Percentiles rank a stretch among this genome's conserved stretches.
phyloP scores from a whole-genome alignment of 2,113 vertebrate genomes.

The Zingel zingel region DNA sequence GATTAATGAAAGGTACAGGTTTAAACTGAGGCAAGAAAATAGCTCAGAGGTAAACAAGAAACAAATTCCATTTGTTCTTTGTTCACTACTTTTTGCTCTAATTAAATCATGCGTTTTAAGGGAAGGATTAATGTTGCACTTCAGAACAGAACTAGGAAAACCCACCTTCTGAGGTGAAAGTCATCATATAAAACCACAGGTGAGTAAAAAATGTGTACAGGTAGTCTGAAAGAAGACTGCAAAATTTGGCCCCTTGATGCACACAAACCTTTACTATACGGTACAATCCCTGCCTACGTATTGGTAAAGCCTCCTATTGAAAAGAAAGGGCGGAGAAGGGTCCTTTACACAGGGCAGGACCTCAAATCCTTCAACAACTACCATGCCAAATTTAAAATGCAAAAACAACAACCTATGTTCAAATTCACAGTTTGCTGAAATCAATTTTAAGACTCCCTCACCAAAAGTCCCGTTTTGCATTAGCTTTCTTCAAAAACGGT shows the following conservation, averaged over 20 bases:
- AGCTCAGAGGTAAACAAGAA: constrained; percentile 65
- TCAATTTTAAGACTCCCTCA: too few species aligned
- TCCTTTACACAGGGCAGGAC: too few species aligned
- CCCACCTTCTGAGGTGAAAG: constrained; percentile 7
- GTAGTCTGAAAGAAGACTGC: too few species aligned
- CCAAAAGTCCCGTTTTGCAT: not conserved
- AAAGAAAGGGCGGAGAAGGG: too few species aligned
- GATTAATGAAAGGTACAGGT: constrained; percentile 74
- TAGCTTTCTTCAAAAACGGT: not conserved
- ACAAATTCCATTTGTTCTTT: constrained; percentile 34
- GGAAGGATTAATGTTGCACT: constrained; percentile 50
- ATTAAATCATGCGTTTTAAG: constrained; percentile 60
- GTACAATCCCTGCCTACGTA: too few species aligned
- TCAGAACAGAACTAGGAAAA: constrained; percentile 22
- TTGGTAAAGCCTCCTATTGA: too few species aligned
- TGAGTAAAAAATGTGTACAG: not conserved
- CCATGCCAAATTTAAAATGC: too few species aligned
- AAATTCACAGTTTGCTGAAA: too few species aligned
- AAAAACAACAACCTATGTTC: too few species aligned
- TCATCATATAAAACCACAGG: not conserved
- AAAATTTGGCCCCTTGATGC: too few species aligned
- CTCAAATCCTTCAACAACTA: too few species aligned
- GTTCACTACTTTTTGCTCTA: constrained; percentile 22
- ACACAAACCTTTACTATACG: too few species aligned
- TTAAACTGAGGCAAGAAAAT: constrained; percentile 71